phyloP scores from a whole-genome alignment of 2,797 vertebrate genomes.

The Fistularia commersonii region DNA sequence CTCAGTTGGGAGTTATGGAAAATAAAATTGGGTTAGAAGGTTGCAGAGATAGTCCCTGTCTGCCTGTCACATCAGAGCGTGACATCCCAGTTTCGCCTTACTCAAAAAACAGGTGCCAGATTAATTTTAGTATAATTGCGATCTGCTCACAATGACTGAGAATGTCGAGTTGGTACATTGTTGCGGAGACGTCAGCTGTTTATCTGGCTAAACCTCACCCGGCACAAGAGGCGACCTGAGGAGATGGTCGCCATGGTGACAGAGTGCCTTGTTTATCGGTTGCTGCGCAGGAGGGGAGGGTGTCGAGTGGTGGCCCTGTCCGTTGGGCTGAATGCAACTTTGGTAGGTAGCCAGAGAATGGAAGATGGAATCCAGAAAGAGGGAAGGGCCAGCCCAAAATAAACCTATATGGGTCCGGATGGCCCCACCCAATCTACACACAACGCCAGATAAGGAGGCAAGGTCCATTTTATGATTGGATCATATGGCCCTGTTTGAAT shows the following conservation, averaged over 20 bases:
- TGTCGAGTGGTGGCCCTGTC: constrained; percentile 21
- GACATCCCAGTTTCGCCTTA: background rate
- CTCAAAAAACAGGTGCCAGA: constrained; percentile 14
- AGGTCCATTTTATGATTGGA: constrained; percentile 51
- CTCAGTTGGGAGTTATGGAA: too few relatives aligned
- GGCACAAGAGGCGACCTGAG: constrained; percentile 37
- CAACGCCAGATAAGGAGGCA: constrained; percentile 61
- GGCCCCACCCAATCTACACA: constrained; percentile 20
- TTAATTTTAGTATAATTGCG: constrained; percentile 27
- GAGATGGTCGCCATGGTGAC: constrained; percentile 61
- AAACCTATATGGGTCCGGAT: constrained; percentile 53
- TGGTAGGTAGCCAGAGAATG: constrained; percentile 60
- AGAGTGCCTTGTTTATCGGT: constrained; percentile 64
- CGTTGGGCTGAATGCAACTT: constrained; percentile 25
- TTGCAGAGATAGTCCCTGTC: too few relatives aligned
- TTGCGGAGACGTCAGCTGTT: constrained; percentile 49
- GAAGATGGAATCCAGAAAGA: constrained; percentile 62
- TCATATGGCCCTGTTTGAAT: constrained; percentile 39
- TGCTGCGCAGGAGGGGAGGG: constrained; percentile 32
- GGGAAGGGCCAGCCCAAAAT: constrained; percentile 73
- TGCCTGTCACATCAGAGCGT: background rate
- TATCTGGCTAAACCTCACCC: constrained; percentile 28
- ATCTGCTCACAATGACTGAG: constrained; percentile 7
- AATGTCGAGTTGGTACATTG: constrained; percentile 16
- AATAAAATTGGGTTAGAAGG: too few relatives aligned